Base-by-base conservation (phyloP, 2,797 vertebrate species). In the Coreius guichenoti region DNA sequence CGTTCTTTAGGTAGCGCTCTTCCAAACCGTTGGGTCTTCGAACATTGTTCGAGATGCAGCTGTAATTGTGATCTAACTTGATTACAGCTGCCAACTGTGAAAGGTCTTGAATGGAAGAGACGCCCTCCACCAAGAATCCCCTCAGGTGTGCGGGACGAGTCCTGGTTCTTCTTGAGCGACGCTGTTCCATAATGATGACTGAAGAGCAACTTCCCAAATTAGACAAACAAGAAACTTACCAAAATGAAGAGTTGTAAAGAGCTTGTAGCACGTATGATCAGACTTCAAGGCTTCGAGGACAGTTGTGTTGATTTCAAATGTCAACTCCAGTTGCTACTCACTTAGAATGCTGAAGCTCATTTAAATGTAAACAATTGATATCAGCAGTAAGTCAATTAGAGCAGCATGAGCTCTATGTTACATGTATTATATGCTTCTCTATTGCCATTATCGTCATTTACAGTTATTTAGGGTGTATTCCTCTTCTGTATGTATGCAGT, bases 251-350 rank as follows among this genome's bases (percentile, higher is more conserved):
- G 29, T 67, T 67, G 29, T 67, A 1, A 67, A 19, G 29, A 67
- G 16, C 16, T 8, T 67, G 56, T 61, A 61, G 11, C 23, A 61
- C 2, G 11, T 26, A 26, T 61, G n/a, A 61, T 61, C 56, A 26
- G 1, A 26, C 56, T 26, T 61, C 56, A 61, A 61, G 56, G 11
- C 11, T 61, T 2, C 56, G 13, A 23, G 23, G 4, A n/a, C 23
- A 58, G 56, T 61, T 61, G 23, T 61, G 23, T 61, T 61, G 56
- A 61, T 61, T 61, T 61, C 56, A 61, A 61, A 61, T 61, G 56
- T 61, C 23, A 61, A 61, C 56, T n/a, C 0, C 56, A 12, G 56
- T 58, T 58, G 56, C 9, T 23, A 5, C 23, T 13, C 4, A 5
- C 11, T 23, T 56, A 26, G 11, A 61, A 26, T 61, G 56, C 2